Evolutionary conservation across 1,140 invertebrate genomes (phyloP).

Genomic region (Aphidius gifuensis): DNA sequence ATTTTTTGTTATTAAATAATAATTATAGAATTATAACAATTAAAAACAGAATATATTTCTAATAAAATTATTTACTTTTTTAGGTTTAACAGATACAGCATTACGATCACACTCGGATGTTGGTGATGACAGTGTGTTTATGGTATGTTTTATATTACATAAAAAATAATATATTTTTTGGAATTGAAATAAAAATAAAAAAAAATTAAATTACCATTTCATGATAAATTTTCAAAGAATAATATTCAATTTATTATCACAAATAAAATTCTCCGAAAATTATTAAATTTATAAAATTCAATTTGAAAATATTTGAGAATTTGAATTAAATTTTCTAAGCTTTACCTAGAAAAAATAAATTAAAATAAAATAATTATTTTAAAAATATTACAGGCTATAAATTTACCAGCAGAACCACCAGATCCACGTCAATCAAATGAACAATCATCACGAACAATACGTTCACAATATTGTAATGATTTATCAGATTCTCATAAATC

Average conservation of each 20-base stretch:
- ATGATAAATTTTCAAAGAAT: not conserved
- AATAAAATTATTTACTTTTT: conserved; percentile 11
- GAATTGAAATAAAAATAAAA: too few relatives aligned
- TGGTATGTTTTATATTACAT: conserved; percentile 59
- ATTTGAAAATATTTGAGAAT: conserved; percentile 11
- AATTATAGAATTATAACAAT: too few relatives aligned
- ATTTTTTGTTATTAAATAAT: too few relatives aligned
- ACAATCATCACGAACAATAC: conserved; percentile 48
- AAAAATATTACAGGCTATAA: conserved; percentile 64
- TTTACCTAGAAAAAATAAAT: not conserved
- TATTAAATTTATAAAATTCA: conserved; percentile 10
- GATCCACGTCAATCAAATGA: conserved; percentile 68
- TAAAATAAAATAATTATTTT: conserved; percentile 19
- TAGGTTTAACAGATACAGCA: conserved; percentile 59
- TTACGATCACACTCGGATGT: conserved; percentile 58
- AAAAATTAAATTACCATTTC: too few relatives aligned
- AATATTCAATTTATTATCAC: conserved; percentile 22
- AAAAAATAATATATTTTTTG: too few relatives aligned
- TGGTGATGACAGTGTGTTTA: conserved; percentile 81
- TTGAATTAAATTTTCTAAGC: conserved; percentile 10
- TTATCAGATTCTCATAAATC: conserved; percentile 43
- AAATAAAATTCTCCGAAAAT: conserved; percentile 10
- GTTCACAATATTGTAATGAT: conserved; percentile 41
- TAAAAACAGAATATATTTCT: too few relatives aligned
- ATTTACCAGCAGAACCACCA: conserved; percentile 72